A percentile compares a stretch with the other conserved stretches of the same genome.
phyloP scores from a whole-genome alignment of 1,140 invertebrate species.

The Pinna nobilis region DNA sequence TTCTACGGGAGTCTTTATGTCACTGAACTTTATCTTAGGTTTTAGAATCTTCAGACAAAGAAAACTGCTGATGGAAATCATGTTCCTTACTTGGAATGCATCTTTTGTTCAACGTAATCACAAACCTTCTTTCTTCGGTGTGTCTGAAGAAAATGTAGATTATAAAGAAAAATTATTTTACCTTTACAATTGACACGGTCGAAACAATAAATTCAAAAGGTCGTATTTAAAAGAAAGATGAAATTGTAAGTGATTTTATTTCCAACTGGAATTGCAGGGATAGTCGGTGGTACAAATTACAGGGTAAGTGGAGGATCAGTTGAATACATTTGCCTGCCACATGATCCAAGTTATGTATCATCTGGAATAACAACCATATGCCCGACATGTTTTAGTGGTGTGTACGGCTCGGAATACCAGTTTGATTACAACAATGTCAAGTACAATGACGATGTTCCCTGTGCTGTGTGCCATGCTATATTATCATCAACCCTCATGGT shows the following conservation, averaged over 20 bases:
- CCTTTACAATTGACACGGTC: neutral
- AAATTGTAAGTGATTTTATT: neutral
- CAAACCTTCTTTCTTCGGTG: too few relatives aligned
- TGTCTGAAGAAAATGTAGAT: too few relatives aligned
- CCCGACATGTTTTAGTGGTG: neutral
- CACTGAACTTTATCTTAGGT: too few relatives aligned
- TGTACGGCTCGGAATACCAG: slow-evolving; percentile 28
- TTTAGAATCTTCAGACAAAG: too few relatives aligned
- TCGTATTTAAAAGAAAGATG: too few relatives aligned
- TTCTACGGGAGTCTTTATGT: too few relatives aligned
- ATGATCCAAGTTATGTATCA: neutral
- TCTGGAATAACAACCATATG: neutral
- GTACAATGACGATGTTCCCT: slow-evolving; percentile 19
- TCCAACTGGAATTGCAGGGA: neutral
- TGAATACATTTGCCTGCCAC: neutral
- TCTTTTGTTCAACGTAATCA: too few relatives aligned
- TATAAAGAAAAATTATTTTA: too few relatives aligned
- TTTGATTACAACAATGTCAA: slow-evolving; percentile 3
- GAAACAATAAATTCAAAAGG: too few relatives aligned
- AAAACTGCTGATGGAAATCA: too few relatives aligned
- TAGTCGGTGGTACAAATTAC: neutral
- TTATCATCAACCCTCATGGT: slow-evolving; percentile 13
- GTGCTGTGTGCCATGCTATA: slow-evolving; percentile 20
- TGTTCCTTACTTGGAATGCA: too few relatives aligned
- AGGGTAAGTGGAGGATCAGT: neutral